Percentiles rank a stretch among this genome's conserved stretches.
phyloP scores from a whole-genome alignment of 23 tunicate genomes.

The Styela plicata region DNA sequence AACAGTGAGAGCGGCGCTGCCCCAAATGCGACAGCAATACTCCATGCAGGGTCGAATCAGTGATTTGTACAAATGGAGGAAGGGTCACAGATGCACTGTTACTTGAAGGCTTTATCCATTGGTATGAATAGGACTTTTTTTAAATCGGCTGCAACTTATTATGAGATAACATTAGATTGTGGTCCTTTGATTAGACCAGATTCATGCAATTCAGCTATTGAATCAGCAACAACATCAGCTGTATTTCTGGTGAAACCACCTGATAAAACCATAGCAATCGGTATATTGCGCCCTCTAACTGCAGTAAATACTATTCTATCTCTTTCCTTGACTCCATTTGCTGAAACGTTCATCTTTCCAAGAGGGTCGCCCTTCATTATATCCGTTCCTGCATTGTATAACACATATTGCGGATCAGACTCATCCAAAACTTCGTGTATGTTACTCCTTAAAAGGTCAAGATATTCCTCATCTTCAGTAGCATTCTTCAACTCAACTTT shows the following conservation, averaged over 20 bases:
- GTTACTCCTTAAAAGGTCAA: constrained; percentile 35
- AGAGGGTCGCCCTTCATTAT: constrained; percentile 65
- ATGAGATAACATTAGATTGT: neutral
- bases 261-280: constrained; percentile 81
- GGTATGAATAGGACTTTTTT: too few species aligned
- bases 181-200: constrained; percentile 30
- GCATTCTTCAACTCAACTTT: constrained; percentile 65
- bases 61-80: too few species aligned
- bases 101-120: too few species aligned
- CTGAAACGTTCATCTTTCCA: constrained; percentile 43
- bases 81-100: too few species aligned
- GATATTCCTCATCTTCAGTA: constrained; percentile 46
- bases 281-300: constrained; percentile 35
- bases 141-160: too few species aligned
- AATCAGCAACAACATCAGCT: constrained; percentile 58
- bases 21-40: too few species aligned
- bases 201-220: constrained; percentile 37
- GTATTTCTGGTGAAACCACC: constrained; percentile 74
- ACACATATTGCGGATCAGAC: constrained; percentile 52
- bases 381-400: constrained; percentile 92
- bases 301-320: constrained; percentile 64
- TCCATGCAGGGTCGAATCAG: too few species aligned
- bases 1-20: too few species aligned
- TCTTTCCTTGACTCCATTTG: constrained; percentile 57
- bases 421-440: constrained; percentile 42